Base-by-base conservation (phyloP, 2,113 vertebrate genomes). In the Cettia cetti region DNA sequence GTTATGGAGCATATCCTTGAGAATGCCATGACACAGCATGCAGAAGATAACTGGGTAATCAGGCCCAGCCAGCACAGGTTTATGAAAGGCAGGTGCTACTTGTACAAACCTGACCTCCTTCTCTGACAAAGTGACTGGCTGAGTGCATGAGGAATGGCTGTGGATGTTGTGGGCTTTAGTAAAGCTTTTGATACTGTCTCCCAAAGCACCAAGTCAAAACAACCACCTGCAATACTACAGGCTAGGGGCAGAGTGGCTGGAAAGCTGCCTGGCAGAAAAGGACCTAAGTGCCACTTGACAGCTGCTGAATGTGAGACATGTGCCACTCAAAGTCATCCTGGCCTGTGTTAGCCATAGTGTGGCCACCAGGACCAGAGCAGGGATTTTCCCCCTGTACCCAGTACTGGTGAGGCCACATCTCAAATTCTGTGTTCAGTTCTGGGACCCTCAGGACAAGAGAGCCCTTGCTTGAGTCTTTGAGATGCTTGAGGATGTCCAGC, bases 361-460 rank as follows among this genome's bases (percentile, higher is more conserved):
- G 8, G 49, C 37, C 49, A 68, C 3, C 20, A 63, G 54, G 49
- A 21, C 2, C 15, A 63, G 30, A 35, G 5, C 27, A 85, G 30
- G 3, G 9, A 75, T 28, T 24, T 3, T 65, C 8, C 20, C 17
- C 6, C n/a, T 75, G 27, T 11, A 20, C 16, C 1, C 2, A 2
- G 37, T 30, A 30, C 20, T 53, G 54, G 7, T 42, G 78, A 79
- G 49, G 13, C 4, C 4, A 4, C 37, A 79, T 2, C n/a, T 79
- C 1, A 0, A 63, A 15, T 50, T 0, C 16, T 50, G 31, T 63
- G 54, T 1, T 20, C 35, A 28, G 1, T 47, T 86, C 23, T 66
- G 45, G 40, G 26, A 17, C 4, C 4, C 18, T 56, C 16, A 26
- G 1, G 22, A 30, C 54, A 50, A n/a, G 27, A 61, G 22, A 64